Evolutionary conservation across 1,140 invertebrate species (phyloP), one percentile per base, ranked within the genome.

Genomic region (Popillia japonica): DNA sequence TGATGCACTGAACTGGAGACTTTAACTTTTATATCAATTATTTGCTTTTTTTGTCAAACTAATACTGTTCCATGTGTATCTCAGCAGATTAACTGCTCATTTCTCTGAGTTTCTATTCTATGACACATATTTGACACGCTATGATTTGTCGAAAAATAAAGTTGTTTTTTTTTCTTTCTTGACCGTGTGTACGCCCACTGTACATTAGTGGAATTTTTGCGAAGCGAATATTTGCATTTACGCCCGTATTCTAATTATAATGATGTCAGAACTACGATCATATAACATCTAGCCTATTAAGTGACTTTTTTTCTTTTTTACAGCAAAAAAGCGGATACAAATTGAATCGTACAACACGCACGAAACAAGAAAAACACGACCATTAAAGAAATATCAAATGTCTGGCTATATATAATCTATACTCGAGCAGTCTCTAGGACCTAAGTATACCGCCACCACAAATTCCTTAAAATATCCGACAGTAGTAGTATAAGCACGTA

Each of bases 371-470:
- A 55, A 55, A 55, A 55, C 48, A 55, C 48, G 14, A 17, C 48
- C 48, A 55, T 55, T 55, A 55, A 17, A 55, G 48, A 55, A 55
- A 55, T 55, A 55, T 55, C 48, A 55, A 55, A 55, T 55, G 48
- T 55, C 48, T 55, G 17, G 48, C 48, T 55, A 55, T 55, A 55
- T 55, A 55, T 55, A 55, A 55, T 55, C 48, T 55, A 55, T 17
- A 55, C 48, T 17, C 11, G 4, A 55, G 10, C 48, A 44, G 48
- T 55, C n/a, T 55, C n/a, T 55, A 55, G 17, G 48, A 55, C 48
- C 6, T 55, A 55, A 55, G n/a, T 55, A n/a, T 55, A 17, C 48
- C 48, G 48, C 48, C 48, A 6, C 48, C 17, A n/a, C 6, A 17
- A 55, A 55, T 55, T 55, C 48, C 48, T 55, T 55, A 55, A 55